Base-by-base conservation (phyloP, 2,113 vertebrate species). In the Egretta garzetta region DNA sequence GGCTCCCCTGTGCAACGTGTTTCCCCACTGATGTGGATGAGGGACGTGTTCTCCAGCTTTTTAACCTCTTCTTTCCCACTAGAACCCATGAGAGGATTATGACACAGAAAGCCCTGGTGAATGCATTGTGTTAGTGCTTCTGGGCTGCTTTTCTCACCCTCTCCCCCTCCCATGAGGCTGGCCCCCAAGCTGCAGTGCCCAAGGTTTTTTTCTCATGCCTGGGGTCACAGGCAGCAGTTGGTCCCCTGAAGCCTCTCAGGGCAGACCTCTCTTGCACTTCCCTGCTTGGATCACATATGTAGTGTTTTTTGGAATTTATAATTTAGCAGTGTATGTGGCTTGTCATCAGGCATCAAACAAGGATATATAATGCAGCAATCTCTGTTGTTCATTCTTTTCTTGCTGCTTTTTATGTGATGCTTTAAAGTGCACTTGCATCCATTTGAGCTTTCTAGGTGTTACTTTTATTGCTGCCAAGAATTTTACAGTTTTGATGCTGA, bases 211-310 rank as follows among this genome's bases (percentile, higher is more conserved):
- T 71, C 58, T 76, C 21, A 7, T 45, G 21, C 50, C 15, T 55
- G 39, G 5, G 16, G 20, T 50, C 5, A 1, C 35, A 73, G 49
- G 24, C 43, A 82, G 35, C 18, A n/a, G 27, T 30, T 68, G 53
- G 12, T 88, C 43, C 60, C 27, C 23, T 75, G 35, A 14, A 79
- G 18, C 5, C 17, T 52, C 39, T 72, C 28, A 35, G 70, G 20
- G 13, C 28, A 72, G 23, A 8, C 3, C 1, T 1, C 15, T 56
- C 8, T 63, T 75, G 8, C 1, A 1, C 9, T 49, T 4, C 8
- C 16, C 9, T 27, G 27, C 63, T 86, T 3, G 2, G 30, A 32
- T 39, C 32, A 50, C 7, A 30, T 37, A n/a, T 39, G 15, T 64
- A 76, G 20, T 17, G 3, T 0, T 21, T 84, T 88, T 58, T 72